A percentile compares a stretch with the other conserved stretches of the same genome.
Conservation (phyloP, 2,113 vertebrate genomes). For the Nyctibius bracteatus region DNA sequence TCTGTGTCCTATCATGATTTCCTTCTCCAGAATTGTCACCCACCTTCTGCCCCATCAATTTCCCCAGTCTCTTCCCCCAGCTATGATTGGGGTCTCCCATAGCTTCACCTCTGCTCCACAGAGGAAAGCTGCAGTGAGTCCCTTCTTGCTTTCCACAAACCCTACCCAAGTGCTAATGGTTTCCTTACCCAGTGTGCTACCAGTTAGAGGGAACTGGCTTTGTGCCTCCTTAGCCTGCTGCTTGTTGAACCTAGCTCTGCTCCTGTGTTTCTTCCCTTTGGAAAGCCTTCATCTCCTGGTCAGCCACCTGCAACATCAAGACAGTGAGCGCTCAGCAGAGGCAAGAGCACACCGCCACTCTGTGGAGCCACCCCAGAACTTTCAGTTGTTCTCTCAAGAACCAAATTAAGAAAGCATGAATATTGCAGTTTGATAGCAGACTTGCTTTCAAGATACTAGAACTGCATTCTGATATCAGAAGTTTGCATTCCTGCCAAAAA, state of each 20-base stretch:
- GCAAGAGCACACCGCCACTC: fast-evolving
- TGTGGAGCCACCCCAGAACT: neutral
- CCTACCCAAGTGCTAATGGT: fast-evolving
- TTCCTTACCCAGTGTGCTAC: no score
- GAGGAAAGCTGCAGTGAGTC: neutral
- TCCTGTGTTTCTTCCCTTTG: neutral
- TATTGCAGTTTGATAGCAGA: neutral
- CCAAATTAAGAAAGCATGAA: neutral
- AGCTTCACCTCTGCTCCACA: neutral
- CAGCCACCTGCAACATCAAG: neutral
- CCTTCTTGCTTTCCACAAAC: neutral
- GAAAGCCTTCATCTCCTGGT: neutral
- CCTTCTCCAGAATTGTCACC: neutral
- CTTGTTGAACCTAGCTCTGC: neutral
- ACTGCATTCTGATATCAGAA: neutral
- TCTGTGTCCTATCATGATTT: neutral
- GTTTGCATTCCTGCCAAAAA: neutral
- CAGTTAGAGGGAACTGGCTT: neutral
- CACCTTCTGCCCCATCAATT: neutral
- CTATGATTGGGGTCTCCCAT: neutral
- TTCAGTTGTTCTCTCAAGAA: neutral
- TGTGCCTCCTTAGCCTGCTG: neutral
- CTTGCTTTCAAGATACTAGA: neutral
- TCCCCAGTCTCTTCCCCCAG: neutral
- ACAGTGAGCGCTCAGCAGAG: fast-evolving